phyloP scores from a whole-genome alignment of 2,888 invertebrate genomes.

The Nephrotoma flavescens region DNA sequence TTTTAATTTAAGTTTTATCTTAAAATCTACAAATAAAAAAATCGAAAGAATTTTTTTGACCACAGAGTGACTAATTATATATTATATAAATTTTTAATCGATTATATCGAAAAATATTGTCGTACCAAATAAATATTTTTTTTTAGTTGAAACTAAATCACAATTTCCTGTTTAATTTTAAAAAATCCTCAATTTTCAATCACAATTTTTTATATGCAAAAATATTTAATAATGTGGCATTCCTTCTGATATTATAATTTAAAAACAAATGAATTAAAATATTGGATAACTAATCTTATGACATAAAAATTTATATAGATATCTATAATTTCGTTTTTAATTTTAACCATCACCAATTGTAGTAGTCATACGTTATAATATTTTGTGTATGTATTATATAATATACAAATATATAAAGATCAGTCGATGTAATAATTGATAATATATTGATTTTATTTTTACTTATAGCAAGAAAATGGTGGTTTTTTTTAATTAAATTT shows the following conservation, averaged over 20 bases:
- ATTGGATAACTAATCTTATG: background rate
- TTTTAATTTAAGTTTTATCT: background rate
- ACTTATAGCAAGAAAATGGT: background rate
- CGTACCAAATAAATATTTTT: background rate
- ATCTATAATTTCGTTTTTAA: background rate
- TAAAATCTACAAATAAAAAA: background rate
- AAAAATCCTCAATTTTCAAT: background rate
- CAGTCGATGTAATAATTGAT: constrained; percentile 5
- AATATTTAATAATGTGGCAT: background rate
- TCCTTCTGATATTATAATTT: background rate
- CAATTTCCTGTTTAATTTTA: background rate
- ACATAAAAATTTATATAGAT: background rate
- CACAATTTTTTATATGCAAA: background rate
- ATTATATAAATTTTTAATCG: background rate
- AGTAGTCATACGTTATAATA: background rate
- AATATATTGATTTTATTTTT: background rate
- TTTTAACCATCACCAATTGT: background rate
- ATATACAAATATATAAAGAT: constrained; percentile 1
- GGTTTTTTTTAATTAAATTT: background rate
- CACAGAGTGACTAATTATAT: background rate
- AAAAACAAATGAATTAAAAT: background rate
- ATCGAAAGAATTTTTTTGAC: background rate
- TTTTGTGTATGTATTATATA: background rate
- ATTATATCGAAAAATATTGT: background rate
- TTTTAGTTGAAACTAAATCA: background rate